phyloP scores from a whole-genome alignment of 2,888 invertebrate species.

The Sympetrum striolatum region DNA sequence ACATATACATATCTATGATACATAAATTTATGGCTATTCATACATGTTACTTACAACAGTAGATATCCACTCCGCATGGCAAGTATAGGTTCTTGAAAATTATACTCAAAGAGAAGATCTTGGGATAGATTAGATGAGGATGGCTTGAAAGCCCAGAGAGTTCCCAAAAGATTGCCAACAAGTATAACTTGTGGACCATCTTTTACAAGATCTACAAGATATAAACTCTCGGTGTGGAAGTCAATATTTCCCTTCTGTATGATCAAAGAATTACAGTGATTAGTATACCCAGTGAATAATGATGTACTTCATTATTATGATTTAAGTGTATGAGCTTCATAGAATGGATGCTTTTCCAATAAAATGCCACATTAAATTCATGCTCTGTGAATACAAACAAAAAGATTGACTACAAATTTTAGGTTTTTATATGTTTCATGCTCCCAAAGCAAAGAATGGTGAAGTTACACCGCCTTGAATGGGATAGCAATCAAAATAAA shows the following conservation, averaged over 20 bases:
- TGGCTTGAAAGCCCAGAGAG: slow-evolving; percentile 12
- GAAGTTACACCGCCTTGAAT: no score
- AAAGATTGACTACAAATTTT: no score
- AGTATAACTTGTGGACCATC: neutral
- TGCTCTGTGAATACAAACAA: no score
- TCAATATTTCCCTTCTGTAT: neutral
- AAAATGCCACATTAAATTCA: no score
- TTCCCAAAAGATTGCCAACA: neutral
- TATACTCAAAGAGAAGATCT: slow-evolving; percentile 29
- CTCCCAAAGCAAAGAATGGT: no score
- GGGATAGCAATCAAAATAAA: no score
- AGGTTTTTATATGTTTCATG: no score
- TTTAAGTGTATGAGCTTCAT: no score
- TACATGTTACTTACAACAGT: neutral
- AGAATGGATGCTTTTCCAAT: no score
- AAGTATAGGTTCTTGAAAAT: slow-evolving; percentile 2
- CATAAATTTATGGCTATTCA: no score
- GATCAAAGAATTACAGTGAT: neutral
- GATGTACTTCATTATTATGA: no score
- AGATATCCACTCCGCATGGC: neutral
- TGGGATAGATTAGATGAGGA: neutral
- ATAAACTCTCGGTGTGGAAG: slow-evolving; percentile 6
- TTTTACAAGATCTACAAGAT: neutral
- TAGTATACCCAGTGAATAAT: neutral
- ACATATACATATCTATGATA: no score